Evolutionary conservation across 1,140 invertebrate genomes (phyloP).

Genomic region (Trichonephila inaurata): DNA sequence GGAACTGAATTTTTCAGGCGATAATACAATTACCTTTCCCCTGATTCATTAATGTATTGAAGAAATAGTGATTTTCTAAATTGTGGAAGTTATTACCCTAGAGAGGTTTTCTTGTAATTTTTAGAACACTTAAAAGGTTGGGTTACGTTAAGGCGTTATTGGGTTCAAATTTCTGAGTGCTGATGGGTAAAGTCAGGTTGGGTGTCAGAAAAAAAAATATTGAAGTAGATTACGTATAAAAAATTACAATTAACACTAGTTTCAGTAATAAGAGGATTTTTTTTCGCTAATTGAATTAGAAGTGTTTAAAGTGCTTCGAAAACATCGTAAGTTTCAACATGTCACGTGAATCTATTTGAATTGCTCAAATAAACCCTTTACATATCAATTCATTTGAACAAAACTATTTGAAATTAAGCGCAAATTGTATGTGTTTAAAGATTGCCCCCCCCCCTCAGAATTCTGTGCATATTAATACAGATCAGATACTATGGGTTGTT

Average conservation of each 20-base stretch:
- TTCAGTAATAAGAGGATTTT: no score
- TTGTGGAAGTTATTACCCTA: background rate
- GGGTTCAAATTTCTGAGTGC: background rate
- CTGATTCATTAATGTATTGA: slow-evolving; percentile 26
- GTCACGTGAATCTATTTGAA: no score
- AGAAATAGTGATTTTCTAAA: slow-evolving; percentile 14
- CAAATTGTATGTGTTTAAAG: no score
- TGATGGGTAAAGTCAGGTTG: background rate
- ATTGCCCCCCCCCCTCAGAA: no score
- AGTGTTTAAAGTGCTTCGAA: no score
- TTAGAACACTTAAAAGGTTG: background rate
- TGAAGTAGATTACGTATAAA: background rate
- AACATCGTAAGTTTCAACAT: no score
- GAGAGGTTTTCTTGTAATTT: background rate
- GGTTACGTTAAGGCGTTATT: background rate
- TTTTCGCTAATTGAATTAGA: no score
- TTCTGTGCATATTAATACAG: no score
- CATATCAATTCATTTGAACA: no score
- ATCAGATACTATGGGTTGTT: no score
- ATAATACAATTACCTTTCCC: slow-evolving; percentile 20
- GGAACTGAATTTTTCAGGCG: background rate
- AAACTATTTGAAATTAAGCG: no score
- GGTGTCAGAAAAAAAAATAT: background rate
- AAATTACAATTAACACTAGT: background rate
- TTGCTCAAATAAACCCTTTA: no score